Evolutionary conservation across 2,113 vertebrate genomes (phyloP), one percentile per base, ranked within the genome.

Genomic region (Ceratotherium simum): DNA sequence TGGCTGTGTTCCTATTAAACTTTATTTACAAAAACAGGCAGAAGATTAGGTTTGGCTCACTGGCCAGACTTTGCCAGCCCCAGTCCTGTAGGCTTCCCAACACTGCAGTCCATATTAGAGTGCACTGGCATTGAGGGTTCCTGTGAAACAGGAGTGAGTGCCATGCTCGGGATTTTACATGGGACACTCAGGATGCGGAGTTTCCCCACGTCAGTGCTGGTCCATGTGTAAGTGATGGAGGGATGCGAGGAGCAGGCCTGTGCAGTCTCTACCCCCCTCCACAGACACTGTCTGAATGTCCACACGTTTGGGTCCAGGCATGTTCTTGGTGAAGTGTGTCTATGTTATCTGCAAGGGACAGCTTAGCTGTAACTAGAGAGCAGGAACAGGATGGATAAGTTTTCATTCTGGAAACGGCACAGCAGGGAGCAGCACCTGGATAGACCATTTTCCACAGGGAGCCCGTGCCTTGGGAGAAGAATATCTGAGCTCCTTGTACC

Each of bases 121-220:
- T 33, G 3, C 42, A 1, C 7, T 13, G 72, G 39, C 14, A 0
- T 5, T 3, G 33, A 3, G n/a, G n/a, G 54, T 3, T 14, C 42
- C 60, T 1, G 8, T 48, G 3, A 51, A n/a, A 21, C 25, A 29
- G 48, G 11, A 2, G 5, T 10, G 12, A 5, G 42, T 39, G 6
- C 0, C 0, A 6, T 3, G 5, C 70, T n/a, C 3, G 0, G 8
- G 14, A 21, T 14, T 1, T 2, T 27, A 25, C 14, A 0, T 21
- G 31, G 20, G 21, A 3, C 2, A 0, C 16, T 11, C 20, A 0
- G 0, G 17, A 18, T 0, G 0, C 8, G 31, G 25, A 3, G 1
- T 27, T 20, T 5, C 21, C 78, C 6, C 31, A 7, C 0, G 0
- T 64, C 67, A 3, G 46, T 5, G 3, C 12, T 3, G 0, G 80